Base-by-base conservation (phyloP, 2,113 vertebrate genomes). In the Proterorhinus semilunaris region DNA sequence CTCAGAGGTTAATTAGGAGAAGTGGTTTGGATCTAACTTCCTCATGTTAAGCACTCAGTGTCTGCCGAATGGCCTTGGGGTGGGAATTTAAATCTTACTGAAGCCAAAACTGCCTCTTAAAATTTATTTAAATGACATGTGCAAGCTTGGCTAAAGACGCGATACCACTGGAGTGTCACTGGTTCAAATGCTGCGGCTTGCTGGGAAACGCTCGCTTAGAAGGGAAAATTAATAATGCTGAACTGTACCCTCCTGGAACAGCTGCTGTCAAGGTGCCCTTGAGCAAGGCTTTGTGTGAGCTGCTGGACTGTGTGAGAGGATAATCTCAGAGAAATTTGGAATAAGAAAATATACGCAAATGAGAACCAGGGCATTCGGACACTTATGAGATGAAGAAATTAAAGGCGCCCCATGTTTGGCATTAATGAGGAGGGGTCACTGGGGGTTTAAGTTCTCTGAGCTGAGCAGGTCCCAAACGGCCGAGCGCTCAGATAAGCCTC, bases 1-100 rank as follows among this genome's bases (percentile, higher is more conserved):
- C 83, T 83, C 78, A 76, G 83, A 88, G 87, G 83, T 89, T 89
- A 89, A 89, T 90, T 87, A 87, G 82, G 65, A 86, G 85, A 87
- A 87, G 83, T 84, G 85, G 75, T 77, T 84, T 75, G 83, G 82
- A 86, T 85, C 82, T 85, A 89, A 88, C 81, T 84, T 87, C 66
- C 59, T 74, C 51, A 76, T 83, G 78, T 86, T 85, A 85, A 85
- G 76, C 74, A 82, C 83, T 84, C 65, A 66, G 76, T 87, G 78
- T 81, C 78, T 83, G 74, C 74, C 43, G 73, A 72, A 75, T 82
- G 75, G 82, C 84, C 78, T 79, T 67, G 64, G 75, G 84, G 79
- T 85, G 84, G 81, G 73, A 84, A 86, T 87, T 87, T 86, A 88
- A 90, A 90, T 90, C 89, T 79, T 71, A 83, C 69, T 83, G 80